Conservation (phyloP, 2,888 invertebrate species). For the Habroteleia sp. region DNA sequence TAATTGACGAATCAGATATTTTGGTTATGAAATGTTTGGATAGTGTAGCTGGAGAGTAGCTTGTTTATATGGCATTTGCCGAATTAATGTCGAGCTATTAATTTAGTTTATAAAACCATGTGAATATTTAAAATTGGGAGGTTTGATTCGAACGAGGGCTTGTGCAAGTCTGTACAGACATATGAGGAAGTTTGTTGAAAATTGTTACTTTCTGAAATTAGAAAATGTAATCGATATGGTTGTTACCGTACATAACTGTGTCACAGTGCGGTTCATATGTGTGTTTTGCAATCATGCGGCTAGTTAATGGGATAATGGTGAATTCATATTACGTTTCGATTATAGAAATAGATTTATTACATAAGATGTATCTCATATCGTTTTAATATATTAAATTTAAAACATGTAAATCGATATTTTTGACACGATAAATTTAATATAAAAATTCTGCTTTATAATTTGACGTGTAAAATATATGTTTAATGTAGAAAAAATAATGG, state of each 20-base stretch:
- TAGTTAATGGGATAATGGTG: constrained; percentile 33
- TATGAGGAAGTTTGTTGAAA: constrained; percentile 26
- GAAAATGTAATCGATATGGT: constrained; percentile 35
- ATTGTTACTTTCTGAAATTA: constrained; percentile 36
- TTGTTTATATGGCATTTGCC: no score
- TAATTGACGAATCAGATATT: not conserved
- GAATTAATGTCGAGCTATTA: no score
- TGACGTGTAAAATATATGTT: no score
- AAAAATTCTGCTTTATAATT: no score
- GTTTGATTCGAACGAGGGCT: constrained; percentile 2
- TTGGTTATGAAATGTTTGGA: no score
- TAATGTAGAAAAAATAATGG: no score
- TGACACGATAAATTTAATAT: not conserved
- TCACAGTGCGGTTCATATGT: constrained; percentile 20
- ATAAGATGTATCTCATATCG: not conserved
- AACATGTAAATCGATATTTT: not conserved
- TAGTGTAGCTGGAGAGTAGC: no score
- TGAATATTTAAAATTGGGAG: not conserved
- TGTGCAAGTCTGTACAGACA: not conserved
- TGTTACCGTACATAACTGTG: constrained; percentile 33
- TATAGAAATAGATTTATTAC: constrained; percentile 14
- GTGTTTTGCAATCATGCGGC: constrained; percentile 32
- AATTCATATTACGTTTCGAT: constrained; percentile 41
- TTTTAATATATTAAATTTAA: constrained; percentile 1
- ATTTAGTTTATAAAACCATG: no score